Base-by-base conservation (phyloP, 2,888 invertebrate species). In the Eupithecia insigniata region DNA sequence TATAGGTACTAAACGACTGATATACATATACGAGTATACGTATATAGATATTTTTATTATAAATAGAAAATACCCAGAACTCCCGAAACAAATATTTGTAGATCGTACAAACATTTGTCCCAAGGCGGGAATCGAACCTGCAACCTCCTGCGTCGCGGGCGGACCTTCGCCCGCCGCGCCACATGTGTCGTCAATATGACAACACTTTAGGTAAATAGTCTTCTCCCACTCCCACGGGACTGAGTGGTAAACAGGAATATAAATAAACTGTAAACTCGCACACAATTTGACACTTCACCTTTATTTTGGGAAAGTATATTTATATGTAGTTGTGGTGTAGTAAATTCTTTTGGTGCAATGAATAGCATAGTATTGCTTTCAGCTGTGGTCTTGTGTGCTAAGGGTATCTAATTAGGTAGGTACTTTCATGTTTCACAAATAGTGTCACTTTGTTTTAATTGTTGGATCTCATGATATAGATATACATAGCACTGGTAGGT, bases 261-360 rank as follows among this genome's bases (percentile, higher is more conserved):
- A 68, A 67, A 61, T 70, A 67, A 67, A 69, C 46, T 61, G n/a
- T 62, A 26, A 79, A 79, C 76, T 81, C 83, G 78, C 80, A 82
- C 81, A 76, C 34, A 62, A 22, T 79, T 74, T 79, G 79, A 81
- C 76, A 66, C 61, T 72, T 71, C 79, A 82, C 82, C 80, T 80
- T 83, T 80, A 76, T 62, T 62, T 62, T 32, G 76, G 72, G 77
- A 72, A 76, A 76, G 36, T 74, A 80, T 80, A 81, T 82, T 80
- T 80, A 79, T 77, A 73, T 80, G 76, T 75, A 77, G 77, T 76
- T 79, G 66, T 66, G 76, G 71, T 66, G 46, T 66, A 67, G 64
- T 73, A 26, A 75, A 77, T 75, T 75, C 55, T 43, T 69, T 18
- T 51, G 18, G 32, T 62, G 32, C 65, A 65, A 65, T 64, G 26